Base-by-base conservation (phyloP, 2,113 vertebrate species). In the Hucho hucho region DNA sequence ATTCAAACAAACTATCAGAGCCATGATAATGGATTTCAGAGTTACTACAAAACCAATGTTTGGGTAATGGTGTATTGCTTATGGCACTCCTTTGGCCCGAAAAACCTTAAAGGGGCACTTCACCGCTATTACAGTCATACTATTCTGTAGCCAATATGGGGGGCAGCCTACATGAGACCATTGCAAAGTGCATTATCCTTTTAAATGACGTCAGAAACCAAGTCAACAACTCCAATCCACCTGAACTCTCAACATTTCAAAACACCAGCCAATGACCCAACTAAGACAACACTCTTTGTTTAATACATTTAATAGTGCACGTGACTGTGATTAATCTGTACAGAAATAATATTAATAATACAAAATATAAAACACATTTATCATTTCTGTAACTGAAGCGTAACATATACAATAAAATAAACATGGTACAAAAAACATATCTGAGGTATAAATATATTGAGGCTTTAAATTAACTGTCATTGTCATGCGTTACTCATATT, bases 371-470 rank as follows among this genome's bases (percentile, higher is more conserved):
- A 96, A 95, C 91, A 14, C 86, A 95, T 90, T 95, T 87, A 90
- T 94, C 89, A 89, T 88, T 93, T 96, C 87, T 92, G 91, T 94
- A 94, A 89, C 94, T 91, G 94, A 91, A 93, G 93, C 91, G 93
- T 94, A 94, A 94, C 95, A 97, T 97, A 96, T 97, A 96, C 96
- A 97, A 93, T 93, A 93, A 85, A 91, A 93, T 91, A 88, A 84
- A 84, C 85, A 94, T 93, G 80, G 53, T 83, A 92, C 87, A 90
- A 88, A 95, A 92, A 91, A 93, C 94, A 92, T 96, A 96, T 96
- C 90, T 95, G 96, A 96, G 95, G 95, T 98, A 98, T 99, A 98
- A 99, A 99, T 99, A 99, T 93, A 96, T 86, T 92, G 94, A 94
- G 93, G 94, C 46, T 86, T 96, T 98, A 98, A 99, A 98, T 98